Conservation (phyloP, 2,797 vertebrate species). For the Hipposideros larvatus region DNA sequence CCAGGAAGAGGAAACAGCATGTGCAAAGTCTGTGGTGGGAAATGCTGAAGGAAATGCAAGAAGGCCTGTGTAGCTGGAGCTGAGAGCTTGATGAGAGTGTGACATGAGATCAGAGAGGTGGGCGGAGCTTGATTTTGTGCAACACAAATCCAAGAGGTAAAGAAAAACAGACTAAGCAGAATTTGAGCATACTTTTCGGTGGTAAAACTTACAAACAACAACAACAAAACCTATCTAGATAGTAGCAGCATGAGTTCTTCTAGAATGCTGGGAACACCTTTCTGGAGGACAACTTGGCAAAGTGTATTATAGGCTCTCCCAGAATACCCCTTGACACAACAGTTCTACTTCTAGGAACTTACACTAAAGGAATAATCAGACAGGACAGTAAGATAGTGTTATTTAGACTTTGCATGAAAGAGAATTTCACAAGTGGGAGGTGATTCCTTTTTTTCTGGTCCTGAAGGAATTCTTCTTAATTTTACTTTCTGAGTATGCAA, state of each 20-base stretch:
- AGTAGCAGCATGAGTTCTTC: neutral
- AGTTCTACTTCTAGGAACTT: neutral
- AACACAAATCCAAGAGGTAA: neutral
- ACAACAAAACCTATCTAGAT: neutral
- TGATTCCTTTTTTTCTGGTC: neutral
- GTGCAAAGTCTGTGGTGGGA: neutral
- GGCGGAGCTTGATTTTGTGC: neutral
- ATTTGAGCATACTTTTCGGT: neutral
- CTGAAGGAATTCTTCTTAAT: neutral
- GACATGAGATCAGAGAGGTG: neutral
- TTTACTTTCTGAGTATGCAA: neutral
- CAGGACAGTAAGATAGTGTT: neutral
- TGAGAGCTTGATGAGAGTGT: neutral
- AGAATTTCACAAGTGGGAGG: neutral
- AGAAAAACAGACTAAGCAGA: neutral
- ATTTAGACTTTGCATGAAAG: neutral
- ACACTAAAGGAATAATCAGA: neutral
- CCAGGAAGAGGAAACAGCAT: neutral
- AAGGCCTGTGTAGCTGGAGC: neutral
- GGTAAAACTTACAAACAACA: neutral
- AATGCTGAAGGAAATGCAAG: neutral
- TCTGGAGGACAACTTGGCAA: neutral
- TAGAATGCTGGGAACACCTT: neutral
- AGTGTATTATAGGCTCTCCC: neutral
- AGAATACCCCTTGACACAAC: neutral